These are phyloP conservation scores for Diadema setosum DNA, from an alignment of 35 echinoderm and acorn worm genomes.

Conservation along the genomic window DNA sequence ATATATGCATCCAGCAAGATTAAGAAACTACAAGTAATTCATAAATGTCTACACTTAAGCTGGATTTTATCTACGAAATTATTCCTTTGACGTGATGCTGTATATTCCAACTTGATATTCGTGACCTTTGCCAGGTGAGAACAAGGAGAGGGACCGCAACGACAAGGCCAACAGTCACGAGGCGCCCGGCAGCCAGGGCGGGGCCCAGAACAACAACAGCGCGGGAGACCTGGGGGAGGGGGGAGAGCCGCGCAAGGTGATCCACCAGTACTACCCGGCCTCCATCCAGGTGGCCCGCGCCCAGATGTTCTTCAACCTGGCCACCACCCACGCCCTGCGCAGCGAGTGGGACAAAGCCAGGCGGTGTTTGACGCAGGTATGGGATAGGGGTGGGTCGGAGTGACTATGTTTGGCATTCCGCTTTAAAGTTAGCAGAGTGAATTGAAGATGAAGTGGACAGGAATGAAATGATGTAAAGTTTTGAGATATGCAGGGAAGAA, in stretches of 20 bases:
- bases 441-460: neutral
- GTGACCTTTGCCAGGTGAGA: neutral
- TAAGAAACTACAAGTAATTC: no score
- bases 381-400: neutral
- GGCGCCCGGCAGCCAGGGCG: neutral
- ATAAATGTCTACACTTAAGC: no score
- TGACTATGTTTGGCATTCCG: neutral
- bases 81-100: no score
- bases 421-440: neutral
- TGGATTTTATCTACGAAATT: no score
- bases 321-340: constrained; percentile 52
- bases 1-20: no score
- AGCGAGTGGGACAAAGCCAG: constrained; percentile 88
- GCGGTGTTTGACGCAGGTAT: constrained; percentile 84
- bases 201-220: neutral
- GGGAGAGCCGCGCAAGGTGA: constrained; percentile 40
- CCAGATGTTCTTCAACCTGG: constrained; percentile 79
- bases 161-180: constrained; percentile 1
- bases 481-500: neutral
- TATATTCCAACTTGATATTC: no score
- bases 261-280: constrained; percentile 64
- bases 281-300: constrained; percentile 73
- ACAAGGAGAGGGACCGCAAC: neutral
- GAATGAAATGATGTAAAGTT: neutral
- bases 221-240: neutral